Evolutionary conservation across 2,113 vertebrate species (phyloP), one percentile per base, ranked within the genome.

Genomic region (Micronycteris hirsuta): DNA sequence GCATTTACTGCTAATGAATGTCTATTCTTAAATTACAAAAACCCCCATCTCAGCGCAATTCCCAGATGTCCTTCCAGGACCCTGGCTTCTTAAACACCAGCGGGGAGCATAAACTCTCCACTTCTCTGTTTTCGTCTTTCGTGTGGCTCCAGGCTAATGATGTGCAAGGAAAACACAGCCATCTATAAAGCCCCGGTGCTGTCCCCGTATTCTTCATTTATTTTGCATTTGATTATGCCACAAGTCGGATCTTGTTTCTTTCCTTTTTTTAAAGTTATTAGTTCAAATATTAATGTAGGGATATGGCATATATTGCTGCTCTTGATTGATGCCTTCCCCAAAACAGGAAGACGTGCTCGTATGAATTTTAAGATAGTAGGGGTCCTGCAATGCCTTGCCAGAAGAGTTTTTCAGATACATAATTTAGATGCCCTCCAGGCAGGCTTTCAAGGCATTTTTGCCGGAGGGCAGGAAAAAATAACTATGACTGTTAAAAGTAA

Each of bases 341-440:
- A 99, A 99, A 99, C 99, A 99, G 99, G 99, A 98, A 99, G 99
- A 99, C 99, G 98, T 99, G 98, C 98, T 98, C 98, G 98, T 99
- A 99, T 99, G 99, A 99, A 99, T 99, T 99, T 99, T 99, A 99
- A 99, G 99, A 99, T 99, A 99, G 99, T 99, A 99, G 98, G 99
- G 99, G 99, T 99, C 99, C 99, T 99, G 99, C 99, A 99, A 98
- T 99, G 99, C 99, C 99, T 99, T 99, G 98, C 99, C 99, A 99
- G 98, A 99, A 99, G 99, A 99, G 99, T 99, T 99, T 99, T 99
- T 99, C 99, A 99, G 99, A 99, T 99, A 99, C 99, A 99, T 99
- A 99, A 99, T 99, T 99, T 99, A 99, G 99, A 99, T 99, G 99
- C 99, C 99, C 99, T 99, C 99, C 99, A 99, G 99, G 99, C 99